Percentiles rank a stretch among this genome's conserved stretches.
These are phyloP conservation scores for Aplochiton taeniatus DNA, from an alignment of 2,797 vertebrate genomes.

Conservation along the genomic window DNA sequence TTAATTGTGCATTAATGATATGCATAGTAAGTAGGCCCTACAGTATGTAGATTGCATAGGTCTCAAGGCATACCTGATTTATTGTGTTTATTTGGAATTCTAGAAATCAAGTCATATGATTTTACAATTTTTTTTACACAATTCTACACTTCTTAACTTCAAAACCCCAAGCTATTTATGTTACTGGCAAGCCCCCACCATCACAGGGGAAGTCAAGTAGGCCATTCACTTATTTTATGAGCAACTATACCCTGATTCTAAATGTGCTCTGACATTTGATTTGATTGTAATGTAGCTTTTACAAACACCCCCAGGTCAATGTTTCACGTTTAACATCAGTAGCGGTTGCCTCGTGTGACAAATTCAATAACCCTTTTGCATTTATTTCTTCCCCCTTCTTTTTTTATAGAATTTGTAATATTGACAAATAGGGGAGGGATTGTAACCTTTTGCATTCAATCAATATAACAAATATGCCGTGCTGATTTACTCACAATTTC, in stretches of 20 bases:
- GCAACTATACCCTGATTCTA: background rate
- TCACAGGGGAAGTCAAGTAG: background rate
- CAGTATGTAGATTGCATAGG: background rate
- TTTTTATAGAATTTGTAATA: background rate
- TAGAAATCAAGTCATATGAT: background rate
- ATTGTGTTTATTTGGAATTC: background rate
- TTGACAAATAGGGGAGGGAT: background rate
- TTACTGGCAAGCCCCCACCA: background rate
- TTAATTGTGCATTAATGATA: background rate
- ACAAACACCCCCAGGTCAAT: conserved; percentile 6
- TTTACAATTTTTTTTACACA: too few relatives aligned
- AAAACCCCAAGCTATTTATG: background rate
- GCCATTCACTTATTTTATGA: background rate
- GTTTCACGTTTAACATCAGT: background rate
- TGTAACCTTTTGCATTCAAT: conserved; percentile 5
- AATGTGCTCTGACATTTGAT: conserved; percentile 5
- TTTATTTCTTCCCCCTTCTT: background rate
- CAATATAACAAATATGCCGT: conserved; percentile 1
- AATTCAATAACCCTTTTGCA: conserved; percentile 10
- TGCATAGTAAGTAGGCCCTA: background rate
- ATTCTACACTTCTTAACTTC: background rate
- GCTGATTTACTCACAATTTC: conserved; percentile 7
- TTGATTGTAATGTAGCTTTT: conserved; percentile 3
- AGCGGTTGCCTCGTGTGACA: conserved; percentile 2
- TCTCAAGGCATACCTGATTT: too few relatives aligned